These are phyloP conservation scores for Anolis sagrei DNA, from an alignment of 2,113 vertebrate genomes.

Conservation along the genomic window DNA sequence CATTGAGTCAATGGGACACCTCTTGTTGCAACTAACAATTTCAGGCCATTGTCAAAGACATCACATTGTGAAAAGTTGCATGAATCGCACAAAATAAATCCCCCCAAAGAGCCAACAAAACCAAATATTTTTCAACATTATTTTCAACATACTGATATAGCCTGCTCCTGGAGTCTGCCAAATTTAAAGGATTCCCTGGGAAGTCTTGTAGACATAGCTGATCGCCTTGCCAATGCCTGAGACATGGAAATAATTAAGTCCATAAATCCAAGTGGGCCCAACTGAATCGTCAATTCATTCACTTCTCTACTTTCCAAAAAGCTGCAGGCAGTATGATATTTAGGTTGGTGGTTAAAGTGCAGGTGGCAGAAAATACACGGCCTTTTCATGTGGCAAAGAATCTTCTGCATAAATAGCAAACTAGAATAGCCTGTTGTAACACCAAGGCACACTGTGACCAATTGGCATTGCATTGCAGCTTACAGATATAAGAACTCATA, in stretches of 20 bases:
- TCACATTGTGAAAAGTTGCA: not conserved
- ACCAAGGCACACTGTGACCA: not conserved
- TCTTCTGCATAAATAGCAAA: not conserved
- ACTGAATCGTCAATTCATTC: not conserved
- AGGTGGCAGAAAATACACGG: not conserved
- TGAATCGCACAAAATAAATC: not conserved
- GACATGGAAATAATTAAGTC: not conserved
- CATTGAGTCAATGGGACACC: no score
- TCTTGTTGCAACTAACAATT: not conserved
- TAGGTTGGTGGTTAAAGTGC: not conserved
- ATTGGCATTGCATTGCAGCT: not conserved
- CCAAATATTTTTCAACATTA: not conserved
- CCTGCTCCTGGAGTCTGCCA: not conserved
- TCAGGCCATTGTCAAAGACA: not conserved
- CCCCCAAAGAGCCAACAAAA: not conserved
- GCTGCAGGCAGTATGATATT: not conserved
- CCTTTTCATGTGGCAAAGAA: not conserved
- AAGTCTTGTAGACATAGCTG: not conserved
- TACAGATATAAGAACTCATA: not conserved
- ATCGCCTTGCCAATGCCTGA: not conserved
- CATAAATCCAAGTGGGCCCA: not conserved
- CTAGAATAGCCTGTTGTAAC: not conserved
- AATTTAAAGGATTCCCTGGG: not conserved
- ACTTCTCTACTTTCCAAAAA: not conserved
- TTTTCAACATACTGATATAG: not conserved